A percentile compares a stretch with the other conserved stretches of the same genome.
Conservation (phyloP, 2,888 invertebrate species). For the Holacanthella duospinosa region DNA sequence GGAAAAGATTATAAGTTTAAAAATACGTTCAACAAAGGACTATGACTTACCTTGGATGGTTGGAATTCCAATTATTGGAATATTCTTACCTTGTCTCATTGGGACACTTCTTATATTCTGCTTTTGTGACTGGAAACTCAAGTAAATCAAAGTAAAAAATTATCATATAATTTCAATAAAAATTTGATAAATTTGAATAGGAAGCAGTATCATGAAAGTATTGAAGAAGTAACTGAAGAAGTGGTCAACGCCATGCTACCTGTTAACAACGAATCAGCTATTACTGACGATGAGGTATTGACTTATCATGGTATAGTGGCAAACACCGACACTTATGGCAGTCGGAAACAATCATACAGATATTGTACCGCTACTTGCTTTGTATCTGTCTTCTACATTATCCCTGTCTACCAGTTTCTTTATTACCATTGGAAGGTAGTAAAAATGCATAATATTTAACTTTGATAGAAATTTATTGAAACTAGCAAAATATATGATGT, state of each 20-base stretch:
- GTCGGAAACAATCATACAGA: neutral
- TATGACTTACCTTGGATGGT: neutral
- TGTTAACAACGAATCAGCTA: neutral
- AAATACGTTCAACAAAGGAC: neutral
- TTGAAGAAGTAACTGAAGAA: neutral
- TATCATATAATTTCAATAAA: too few relatives aligned
- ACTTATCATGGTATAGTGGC: neutral
- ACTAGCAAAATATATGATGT: neutral
- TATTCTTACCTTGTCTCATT: constrained; percentile 6
- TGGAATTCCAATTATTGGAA: neutral
- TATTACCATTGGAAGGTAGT: constrained; percentile 7
- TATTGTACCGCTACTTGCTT: constrained; percentile 6
- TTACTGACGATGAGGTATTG: neutral
- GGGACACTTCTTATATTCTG: constrained; percentile 1
- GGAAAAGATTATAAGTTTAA: neutral
- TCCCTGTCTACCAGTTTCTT: constrained; percentile 9
- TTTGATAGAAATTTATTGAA: neutral
- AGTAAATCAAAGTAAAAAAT: neutral
- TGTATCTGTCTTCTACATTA: constrained; percentile 8
- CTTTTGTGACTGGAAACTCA: constrained; percentile 3
- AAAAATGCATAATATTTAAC: neutral
- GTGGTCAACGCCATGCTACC: neutral
- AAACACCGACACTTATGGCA: neutral
- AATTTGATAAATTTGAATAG: too few relatives aligned
- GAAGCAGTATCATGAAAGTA: neutral